Percentiles rank a stretch among this genome's conserved stretches.
These are phyloP conservation scores for Caenorhabditis angaria DNA, from an alignment of 2,888 invertebrate species.

Conservation along the genomic window DNA sequence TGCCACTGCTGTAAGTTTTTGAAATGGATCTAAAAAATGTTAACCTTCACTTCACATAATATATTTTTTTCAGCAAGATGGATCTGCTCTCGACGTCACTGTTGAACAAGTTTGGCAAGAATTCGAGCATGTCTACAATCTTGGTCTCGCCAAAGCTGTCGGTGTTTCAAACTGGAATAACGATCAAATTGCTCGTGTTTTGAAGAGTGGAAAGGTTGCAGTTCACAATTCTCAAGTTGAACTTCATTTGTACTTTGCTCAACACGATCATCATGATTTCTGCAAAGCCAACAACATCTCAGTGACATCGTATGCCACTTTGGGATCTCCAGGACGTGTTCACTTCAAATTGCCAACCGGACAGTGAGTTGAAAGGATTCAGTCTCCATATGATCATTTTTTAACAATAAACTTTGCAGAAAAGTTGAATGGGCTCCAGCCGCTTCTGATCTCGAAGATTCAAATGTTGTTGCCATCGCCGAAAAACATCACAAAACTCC, in stretches of 20 bases:
- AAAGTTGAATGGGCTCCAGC: slow-evolving; percentile 43
- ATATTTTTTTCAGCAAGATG: not conserved
- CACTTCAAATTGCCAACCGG: slow-evolving; percentile 50
- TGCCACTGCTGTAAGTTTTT: slow-evolving; percentile 62
- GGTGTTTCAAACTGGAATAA: slow-evolving; percentile 86
- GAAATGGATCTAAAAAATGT: not conserved
- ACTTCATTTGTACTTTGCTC: slow-evolving; percentile 83
- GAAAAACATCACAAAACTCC: slow-evolving; percentile 56
- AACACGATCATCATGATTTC: slow-evolving; percentile 76
- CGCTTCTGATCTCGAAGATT: slow-evolving; percentile 49
- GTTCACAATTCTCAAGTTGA: slow-evolving; percentile 79
- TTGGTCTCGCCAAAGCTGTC: slow-evolving; percentile 81
- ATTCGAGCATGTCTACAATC: slow-evolving; percentile 76
- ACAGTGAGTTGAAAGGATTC: slow-evolving; percentile 25
- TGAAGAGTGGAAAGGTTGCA: slow-evolving; percentile 50
- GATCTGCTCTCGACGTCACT: slow-evolving; percentile 17
- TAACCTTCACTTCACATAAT: not conserved
- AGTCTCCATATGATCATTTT: too few relatives aligned
- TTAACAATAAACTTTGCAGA: not conserved
- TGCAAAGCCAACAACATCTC: slow-evolving; percentile 79
- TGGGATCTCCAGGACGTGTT: slow-evolving; percentile 71
- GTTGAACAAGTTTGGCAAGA: slow-evolving; percentile 63
- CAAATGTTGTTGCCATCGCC: slow-evolving; percentile 73
- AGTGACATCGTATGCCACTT: slow-evolving; percentile 72
- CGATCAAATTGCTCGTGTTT: slow-evolving; percentile 80